These are phyloP conservation scores for Tigriopus japonicus DNA, from an alignment of 1,140 invertebrate genomes.

Conservation along the genomic window DNA sequence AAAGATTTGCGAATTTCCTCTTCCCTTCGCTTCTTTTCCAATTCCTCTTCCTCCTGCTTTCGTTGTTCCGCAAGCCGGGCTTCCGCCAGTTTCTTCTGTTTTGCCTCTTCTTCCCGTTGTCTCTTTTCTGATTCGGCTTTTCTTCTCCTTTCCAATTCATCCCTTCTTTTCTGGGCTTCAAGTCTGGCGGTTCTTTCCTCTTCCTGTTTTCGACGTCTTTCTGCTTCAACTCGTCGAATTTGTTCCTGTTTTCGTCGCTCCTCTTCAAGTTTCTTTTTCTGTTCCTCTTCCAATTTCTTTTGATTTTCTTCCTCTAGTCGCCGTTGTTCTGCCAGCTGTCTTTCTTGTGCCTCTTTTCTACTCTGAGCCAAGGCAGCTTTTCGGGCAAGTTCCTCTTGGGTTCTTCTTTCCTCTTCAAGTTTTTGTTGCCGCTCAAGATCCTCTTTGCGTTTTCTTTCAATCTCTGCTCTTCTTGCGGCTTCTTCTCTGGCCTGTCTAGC, in stretches of 20 bases:
- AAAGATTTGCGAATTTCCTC: not conserved
- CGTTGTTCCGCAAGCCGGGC: not conserved
- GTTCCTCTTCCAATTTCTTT: conserved; percentile 9
- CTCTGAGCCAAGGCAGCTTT: not conserved
- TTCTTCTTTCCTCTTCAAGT: not conserved
- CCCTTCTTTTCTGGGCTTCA: not conserved
- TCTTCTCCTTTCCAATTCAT: not conserved
- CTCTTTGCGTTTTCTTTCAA: conserved; percentile 7
- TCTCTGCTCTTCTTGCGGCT: not conserved
- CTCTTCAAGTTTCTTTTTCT: not conserved
- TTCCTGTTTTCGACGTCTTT: not conserved
- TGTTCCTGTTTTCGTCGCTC: not conserved
- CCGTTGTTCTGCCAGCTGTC: not conserved
- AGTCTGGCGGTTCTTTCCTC: not conserved
- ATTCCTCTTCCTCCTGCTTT: not conserved
- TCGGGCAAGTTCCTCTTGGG: not conserved
- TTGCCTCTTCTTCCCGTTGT: not conserved
- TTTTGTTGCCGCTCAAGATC: not conserved
- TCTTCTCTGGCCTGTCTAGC: not conserved
- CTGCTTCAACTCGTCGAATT: not conserved
- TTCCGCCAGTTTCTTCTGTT: not conserved
- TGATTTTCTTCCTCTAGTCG: conserved; percentile 3
- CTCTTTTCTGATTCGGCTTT: not conserved
- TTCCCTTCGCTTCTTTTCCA: not conserved
- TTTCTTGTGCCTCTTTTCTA: not conserved